A percentile compares a stretch with the other conserved stretches of the same genome.
These are phyloP conservation scores for Lasioglossum baleicum DNA, from an alignment of 1,140 invertebrate genomes.

Conservation along the genomic window DNA sequence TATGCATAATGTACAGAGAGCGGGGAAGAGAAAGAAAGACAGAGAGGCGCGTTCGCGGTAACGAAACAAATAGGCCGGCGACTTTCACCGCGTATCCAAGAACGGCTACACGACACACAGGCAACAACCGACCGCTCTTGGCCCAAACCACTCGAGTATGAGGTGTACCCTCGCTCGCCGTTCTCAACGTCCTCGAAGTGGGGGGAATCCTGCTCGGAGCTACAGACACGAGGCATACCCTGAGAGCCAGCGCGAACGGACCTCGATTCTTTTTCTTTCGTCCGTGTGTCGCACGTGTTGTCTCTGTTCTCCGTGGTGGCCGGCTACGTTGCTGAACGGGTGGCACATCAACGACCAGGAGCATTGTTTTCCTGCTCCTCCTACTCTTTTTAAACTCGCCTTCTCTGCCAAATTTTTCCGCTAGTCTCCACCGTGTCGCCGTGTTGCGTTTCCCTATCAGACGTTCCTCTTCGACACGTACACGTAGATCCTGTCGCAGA, in stretches of 20 bases:
- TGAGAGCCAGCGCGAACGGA: conserved; percentile 19
- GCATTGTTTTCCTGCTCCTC: too few relatives aligned
- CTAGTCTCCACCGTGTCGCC: too few relatives aligned
- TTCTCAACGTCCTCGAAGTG: not conserved
- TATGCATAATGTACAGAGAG: too few relatives aligned
- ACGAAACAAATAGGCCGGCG: conserved; percentile 77
- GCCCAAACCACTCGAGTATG: not conserved
- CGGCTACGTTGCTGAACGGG: too few relatives aligned
- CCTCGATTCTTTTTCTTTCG: conserved; percentile 49
- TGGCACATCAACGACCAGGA: too few relatives aligned
- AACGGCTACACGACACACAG: conserved; percentile 57
- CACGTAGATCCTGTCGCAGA: too few relatives aligned
- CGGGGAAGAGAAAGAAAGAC: not conserved
- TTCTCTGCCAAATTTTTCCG: too few relatives aligned
- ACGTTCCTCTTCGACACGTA: too few relatives aligned
- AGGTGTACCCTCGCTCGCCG: conserved; percentile 11
- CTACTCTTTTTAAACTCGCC: too few relatives aligned
- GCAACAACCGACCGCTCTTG: conserved; percentile 17
- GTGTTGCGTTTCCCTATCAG: too few relatives aligned
- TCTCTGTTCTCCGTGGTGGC: not conserved
- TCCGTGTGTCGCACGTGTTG: conserved; percentile 39
- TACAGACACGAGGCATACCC: conserved; percentile 39
- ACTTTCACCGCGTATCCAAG: conserved; percentile 73
- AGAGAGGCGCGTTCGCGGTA: conserved; percentile 62
- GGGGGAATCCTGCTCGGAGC: conserved; percentile 18